A percentile compares a stretch with the other conserved stretches of the same genome.
Evolutionary conservation across 2,888 invertebrate species (phyloP).

Genomic region (Agapostemon virescens): DNA sequence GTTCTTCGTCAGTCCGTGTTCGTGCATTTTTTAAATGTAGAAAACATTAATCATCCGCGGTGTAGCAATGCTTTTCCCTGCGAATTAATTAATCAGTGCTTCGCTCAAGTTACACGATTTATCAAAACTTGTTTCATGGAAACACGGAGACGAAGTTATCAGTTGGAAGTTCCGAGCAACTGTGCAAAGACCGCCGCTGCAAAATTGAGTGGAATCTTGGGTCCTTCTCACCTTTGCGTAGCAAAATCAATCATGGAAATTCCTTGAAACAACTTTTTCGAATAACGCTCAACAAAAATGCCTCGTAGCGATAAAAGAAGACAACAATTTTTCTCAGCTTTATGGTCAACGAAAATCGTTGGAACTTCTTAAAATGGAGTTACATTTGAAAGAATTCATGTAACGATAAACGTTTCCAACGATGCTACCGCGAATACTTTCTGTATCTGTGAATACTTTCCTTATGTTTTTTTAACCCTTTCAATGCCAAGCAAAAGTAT

Average conservation of each 20-base stretch:
- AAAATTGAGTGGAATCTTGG: neutral
- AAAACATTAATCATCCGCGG: slow-evolving; percentile 8
- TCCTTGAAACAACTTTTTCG: neutral
- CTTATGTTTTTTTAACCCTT: no score
- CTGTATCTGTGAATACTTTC: no score
- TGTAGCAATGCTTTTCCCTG: neutral
- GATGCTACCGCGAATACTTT: no score
- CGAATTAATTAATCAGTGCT: slow-evolving; percentile 10
- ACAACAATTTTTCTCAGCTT: neutral
- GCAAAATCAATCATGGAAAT: neutral
- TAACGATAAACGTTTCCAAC: neutral
- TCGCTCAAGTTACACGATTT: neutral
- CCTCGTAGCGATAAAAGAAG: neutral
- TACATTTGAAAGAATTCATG: neutral
- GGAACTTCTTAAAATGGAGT: no score
- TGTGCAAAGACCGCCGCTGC: neutral
- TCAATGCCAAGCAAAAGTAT: no score
- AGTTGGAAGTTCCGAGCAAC: neutral
- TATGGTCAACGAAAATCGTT: neutral
- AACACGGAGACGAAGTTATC: neutral
- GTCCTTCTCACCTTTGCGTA: neutral
- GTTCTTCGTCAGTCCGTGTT: neutral
- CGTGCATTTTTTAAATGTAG: neutral
- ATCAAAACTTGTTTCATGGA: neutral
- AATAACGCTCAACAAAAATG: no score